phyloP scores from a whole-genome alignment of 1,140 invertebrate species.

The Pomacea maculata region DNA sequence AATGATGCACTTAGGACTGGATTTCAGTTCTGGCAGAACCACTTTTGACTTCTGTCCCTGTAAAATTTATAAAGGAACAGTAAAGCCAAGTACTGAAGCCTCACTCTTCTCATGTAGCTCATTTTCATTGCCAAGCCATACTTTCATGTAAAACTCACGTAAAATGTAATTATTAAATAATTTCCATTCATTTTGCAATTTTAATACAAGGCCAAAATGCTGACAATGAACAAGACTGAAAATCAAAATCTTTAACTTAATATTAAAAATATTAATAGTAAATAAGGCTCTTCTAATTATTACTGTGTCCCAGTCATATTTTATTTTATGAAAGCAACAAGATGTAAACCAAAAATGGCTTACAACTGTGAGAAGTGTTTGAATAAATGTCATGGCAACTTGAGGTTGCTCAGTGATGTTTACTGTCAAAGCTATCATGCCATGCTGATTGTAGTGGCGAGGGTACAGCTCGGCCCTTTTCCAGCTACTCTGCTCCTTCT shows the following conservation, averaged over 20 bases:
- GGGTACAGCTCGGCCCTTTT: constrained; percentile 4
- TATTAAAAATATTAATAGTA: not conserved
- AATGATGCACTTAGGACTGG: constrained; percentile 7
- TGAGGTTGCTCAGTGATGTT: not conserved
- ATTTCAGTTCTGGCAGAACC: constrained; percentile 4
- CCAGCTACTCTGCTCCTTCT: constrained; percentile 9
- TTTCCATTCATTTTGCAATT: too few relatives aligned
- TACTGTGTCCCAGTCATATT: too few relatives aligned
- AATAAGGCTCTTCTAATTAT: not conserved
- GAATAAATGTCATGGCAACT: not conserved
- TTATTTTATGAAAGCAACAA: not conserved
- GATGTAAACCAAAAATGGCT: not conserved
- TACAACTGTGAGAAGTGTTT: constrained; percentile 8
- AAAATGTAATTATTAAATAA: not conserved
- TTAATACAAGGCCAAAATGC: too few relatives aligned
- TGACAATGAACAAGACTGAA: too few relatives aligned
- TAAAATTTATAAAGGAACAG: not conserved
- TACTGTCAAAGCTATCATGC: not conserved
- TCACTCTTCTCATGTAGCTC: not conserved
- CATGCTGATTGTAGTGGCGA: constrained; percentile 10
- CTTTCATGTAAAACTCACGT: not conserved
- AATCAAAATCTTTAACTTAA: too few relatives aligned
- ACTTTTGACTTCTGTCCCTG: constrained; percentile 17
- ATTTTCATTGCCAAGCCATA: not conserved
- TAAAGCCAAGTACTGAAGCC: not conserved